Conservation (phyloP, 1,140 invertebrate genomes). For the Batillaria attramentaria region DNA sequence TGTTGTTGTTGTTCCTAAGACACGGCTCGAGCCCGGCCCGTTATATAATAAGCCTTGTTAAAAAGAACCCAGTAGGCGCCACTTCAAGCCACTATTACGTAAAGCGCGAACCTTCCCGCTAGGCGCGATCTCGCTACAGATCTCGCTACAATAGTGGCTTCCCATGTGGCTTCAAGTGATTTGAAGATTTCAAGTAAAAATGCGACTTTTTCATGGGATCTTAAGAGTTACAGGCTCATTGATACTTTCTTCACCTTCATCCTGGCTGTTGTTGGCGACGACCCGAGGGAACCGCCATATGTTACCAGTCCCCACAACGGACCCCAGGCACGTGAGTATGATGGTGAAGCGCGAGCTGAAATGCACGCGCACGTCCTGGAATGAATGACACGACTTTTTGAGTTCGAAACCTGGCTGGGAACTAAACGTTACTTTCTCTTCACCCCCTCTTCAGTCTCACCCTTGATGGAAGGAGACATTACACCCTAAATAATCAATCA, state of each 20-base stretch:
- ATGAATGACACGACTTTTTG: too few relatives aligned
- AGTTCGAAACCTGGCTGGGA: too few relatives aligned
- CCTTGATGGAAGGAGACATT: too few relatives aligned
- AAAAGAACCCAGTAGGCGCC: too few relatives aligned
- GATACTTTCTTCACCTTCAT: slow-evolving; percentile 49
- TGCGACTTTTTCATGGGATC: not conserved
- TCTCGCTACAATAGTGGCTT: not conserved
- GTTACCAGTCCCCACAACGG: slow-evolving; percentile 67
- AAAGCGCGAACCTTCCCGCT: too few relatives aligned
- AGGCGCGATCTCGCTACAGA: not conserved
- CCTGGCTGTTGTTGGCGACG: slow-evolving; percentile 62
- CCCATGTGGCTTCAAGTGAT: not conserved
- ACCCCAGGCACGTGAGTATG: slow-evolving; percentile 62
- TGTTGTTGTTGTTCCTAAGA: too few relatives aligned
- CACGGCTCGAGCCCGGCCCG: too few relatives aligned
- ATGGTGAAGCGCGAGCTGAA: slow-evolving; percentile 55
- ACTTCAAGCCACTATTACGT: too few relatives aligned
- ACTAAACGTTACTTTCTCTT: too few relatives aligned
- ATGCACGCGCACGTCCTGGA: slow-evolving; percentile 30
- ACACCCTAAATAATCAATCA: too few relatives aligned
- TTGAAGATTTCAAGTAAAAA: not conserved
- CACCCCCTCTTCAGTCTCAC: too few relatives aligned
- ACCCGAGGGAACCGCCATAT: slow-evolving; percentile 69
- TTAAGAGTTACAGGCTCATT: not conserved
- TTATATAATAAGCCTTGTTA: too few relatives aligned